Evolutionary conservation across 2,797 vertebrate species (phyloP), one percentile per base, ranked within the genome.

Genomic region (Siniperca obscura): DNA sequence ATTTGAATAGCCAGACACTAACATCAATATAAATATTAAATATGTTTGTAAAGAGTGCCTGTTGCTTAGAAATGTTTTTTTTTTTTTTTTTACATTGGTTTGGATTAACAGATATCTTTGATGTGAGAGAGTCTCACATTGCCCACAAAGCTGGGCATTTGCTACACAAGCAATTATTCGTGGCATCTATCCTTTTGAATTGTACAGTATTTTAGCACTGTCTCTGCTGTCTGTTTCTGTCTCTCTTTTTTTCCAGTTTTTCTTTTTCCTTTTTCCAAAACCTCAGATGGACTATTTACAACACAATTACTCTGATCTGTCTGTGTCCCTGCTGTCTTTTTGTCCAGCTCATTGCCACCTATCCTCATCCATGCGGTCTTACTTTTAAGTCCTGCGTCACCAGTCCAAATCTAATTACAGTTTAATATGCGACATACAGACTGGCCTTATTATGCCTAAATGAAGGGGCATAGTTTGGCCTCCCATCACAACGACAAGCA

Each of bases 371-470:
- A 71, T 27, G 70, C 22, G 3, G 67, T 60, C 48, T 76, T 74
- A 50, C 77, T 82, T 86, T 86, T 69, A 75, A 73, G 57, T 81
- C 65, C 42, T 60, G 75, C 61, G 42, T 83, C 76, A 83, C 40
- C 22, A 65, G 55, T 57, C 72, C 69, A 87, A 86, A 91, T 92
- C 76, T 90, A 92, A 95, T 93, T 91, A 91, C 83, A 78, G 77
- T 78, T 80, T 81, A 88, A 87, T 78, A 87, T 87, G 86, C 75
- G 48, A 80, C 84, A 87, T 74, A 82, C 80, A 90, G 74, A 60
- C 78, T 81, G 79, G 79, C 83, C 86, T 92, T 88, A 92, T 93
- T 92, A 91, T 60, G 72, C 75, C 73, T 83, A 87, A 89, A 91
- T 91, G 85, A 92, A 81, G 86, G 81, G 77, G 74, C 80, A 88